Evolutionary conservation across 2,888 invertebrate species (phyloP), one percentile per base, ranked within the genome.

Genomic region (Schrankia costaestrigalis): DNA sequence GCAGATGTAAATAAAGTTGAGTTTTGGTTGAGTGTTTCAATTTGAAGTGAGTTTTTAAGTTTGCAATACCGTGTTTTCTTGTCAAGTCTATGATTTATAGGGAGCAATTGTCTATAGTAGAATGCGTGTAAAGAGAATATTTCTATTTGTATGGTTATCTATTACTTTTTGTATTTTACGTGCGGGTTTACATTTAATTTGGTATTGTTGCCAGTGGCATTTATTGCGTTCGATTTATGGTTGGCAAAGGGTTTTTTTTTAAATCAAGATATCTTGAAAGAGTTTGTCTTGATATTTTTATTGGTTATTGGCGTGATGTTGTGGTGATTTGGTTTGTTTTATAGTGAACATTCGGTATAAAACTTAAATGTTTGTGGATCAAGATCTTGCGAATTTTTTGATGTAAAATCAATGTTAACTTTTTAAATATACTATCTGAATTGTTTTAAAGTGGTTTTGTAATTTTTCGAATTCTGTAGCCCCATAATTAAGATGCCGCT

Each of bases 31-130:
- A 49, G 44, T 34, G 14, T 23, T 41, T 47, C n/a, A n/a, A n/a
- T 18, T 13, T 2, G 2, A 27, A 9, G 12, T 38, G 31, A 14
- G 33, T 35, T 29, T 41, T 26, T 50, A 63, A 35, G 38, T 61
- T 77, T 61, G 75, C 56, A 43, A 21, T 40, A 45, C 62, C 55
- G 67, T 73, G 75, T 80, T 82, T 82, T 83, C 83, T 83, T 82
- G 84, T 85, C 82, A 81, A 72, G 69, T 76, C 71, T 78, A 76
- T 84, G 86, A 87, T 87, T 86, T 86, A 87, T 85, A 63, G 52
- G 60, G 39, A 63, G 57, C 79, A 73, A 84, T 85, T 86, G 85
- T 86, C 80, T 84, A 83, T 82, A 80, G 70, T 59, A 69, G 71
- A 74, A 78, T 78, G 82, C 80, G 75, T 79, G 80, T 79, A 82